Evolutionary conservation across 2,113 vertebrate species (phyloP).

Genomic region (Gadus chalcogrammus): DNA sequence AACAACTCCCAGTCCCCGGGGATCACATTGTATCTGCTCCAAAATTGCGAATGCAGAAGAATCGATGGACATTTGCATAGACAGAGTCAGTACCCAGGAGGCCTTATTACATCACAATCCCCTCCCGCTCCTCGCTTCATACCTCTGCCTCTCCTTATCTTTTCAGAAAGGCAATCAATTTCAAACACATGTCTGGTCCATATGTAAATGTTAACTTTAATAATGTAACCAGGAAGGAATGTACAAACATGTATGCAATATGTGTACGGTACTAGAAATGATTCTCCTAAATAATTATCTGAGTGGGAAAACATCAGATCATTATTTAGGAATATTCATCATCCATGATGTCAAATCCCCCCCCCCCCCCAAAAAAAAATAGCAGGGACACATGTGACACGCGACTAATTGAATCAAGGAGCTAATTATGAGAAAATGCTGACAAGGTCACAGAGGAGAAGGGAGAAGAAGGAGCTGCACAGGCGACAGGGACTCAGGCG

Average conservation of each 20-base stretch:
- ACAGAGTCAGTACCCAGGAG: conserved; percentile 62
- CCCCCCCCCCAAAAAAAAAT: too few species aligned
- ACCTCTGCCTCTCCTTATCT: neutral
- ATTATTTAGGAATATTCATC: too few species aligned
- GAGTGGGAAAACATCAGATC: too few species aligned
- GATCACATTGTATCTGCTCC: conserved; percentile 66
- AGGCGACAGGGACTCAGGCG: neutral
- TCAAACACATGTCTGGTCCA: neutral
- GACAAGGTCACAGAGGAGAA: conserved; percentile 60
- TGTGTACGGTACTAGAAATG: neutral
- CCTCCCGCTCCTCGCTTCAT: neutral
- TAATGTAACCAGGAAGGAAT: neutral
- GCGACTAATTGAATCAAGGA: conserved; percentile 57
- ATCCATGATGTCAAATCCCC: too few species aligned
- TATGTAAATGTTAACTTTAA: neutral
- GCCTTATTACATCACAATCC: conserved; percentile 45
- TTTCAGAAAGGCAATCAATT: conserved; percentile 13
- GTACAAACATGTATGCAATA: neutral
- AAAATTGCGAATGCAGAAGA: conserved; percentile 65
- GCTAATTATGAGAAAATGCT: conserved; percentile 60
- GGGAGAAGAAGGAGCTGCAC: conserved; percentile 30
- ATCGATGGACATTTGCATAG: conserved; percentile 74
- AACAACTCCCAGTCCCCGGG: conserved; percentile 62
- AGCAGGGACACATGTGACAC: conserved; percentile 39
- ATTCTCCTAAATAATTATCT: too few species aligned